A percentile compares a stretch with the other conserved stretches of the same genome.
phyloP scores from a whole-genome alignment of 2,797 vertebrate genomes.

The Gobionotothen gibberifrons region DNA sequence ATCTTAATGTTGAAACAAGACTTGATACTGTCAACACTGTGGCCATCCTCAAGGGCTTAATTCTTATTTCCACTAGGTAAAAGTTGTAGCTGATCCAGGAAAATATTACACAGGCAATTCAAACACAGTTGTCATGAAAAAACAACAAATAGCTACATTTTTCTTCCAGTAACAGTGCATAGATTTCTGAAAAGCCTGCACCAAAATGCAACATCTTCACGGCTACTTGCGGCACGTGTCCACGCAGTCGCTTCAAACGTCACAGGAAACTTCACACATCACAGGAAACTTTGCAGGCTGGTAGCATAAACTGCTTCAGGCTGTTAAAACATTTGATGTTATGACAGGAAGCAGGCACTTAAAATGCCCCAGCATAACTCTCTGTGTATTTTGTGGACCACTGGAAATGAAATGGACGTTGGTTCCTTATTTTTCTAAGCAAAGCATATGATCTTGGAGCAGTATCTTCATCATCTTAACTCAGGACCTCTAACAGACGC shows the following conservation, averaged over 20 bases:
- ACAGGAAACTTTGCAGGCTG: constrained; percentile 54
- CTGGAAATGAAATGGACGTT: constrained; percentile 35
- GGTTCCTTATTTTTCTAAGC: constrained; percentile 33
- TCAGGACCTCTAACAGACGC: background rate
- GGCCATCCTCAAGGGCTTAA: constrained; percentile 4
- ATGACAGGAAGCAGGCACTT: constrained; percentile 60
- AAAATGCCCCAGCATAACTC: constrained; percentile 36
- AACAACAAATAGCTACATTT: constrained; percentile 19
- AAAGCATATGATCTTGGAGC: constrained; percentile 41
- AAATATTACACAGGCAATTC: constrained; percentile 47
- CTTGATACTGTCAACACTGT: constrained; percentile 14
- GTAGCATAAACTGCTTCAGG: constrained; percentile 55
- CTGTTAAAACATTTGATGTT: constrained; percentile 65
- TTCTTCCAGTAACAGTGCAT: constrained; percentile 25
- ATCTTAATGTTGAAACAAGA: constrained; percentile 16
- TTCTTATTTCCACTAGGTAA: constrained; percentile 44
- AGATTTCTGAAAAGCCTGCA: constrained; percentile 44
- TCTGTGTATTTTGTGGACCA: constrained; percentile 37
- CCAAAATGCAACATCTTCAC: constrained; percentile 30
- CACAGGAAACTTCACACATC: constrained; percentile 55
- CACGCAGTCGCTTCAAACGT: constrained; percentile 23
- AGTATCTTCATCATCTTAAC: constrained; percentile 23
- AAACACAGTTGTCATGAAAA: constrained; percentile 16
- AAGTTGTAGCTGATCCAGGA: constrained; percentile 48
- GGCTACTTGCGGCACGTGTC: constrained; percentile 47